Base-by-base conservation (phyloP, 2,888 invertebrate genomes). In the Litoditis marina region DNA sequence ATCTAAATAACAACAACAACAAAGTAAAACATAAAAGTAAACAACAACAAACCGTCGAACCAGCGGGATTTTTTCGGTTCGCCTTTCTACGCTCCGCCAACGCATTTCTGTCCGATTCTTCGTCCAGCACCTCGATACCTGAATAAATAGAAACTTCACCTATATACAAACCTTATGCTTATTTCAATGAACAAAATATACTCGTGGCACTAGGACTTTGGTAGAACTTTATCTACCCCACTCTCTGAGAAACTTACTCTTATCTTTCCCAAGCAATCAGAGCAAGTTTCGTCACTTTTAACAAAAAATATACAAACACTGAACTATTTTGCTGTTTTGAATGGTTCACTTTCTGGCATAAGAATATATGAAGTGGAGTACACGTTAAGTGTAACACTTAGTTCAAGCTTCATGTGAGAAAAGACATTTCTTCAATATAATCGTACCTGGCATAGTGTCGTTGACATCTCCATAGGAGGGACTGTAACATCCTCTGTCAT, bases 401-500 rank as follows among this genome's bases (percentile, higher is more conserved):
- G n/a, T n/a, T n/a, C n/a, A n/a, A n/a, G n/a, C n/a, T n/a, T n/a
- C n/a, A n/a, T n/a, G n/a, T n/a, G n/a, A n/a, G n/a, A n/a, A n/a
- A n/a, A n/a, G n/a, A n/a, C n/a, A n/a, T n/a, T n/a, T 19, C 42
- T 19, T 19, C 16, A 3, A 11, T 19, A 22, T 6, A 27, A 36
- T 19, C 32, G 11, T 31, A 66, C 66, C 76, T 7, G 80, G 80
- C 79, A 78, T 79, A 1, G 78, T 68, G 34, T 77, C 73, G n/a
- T 71, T 66, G 49, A 77, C 74, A 22, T 60, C 59, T 19, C 73
- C 74, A 54, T 75, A 78, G 7, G 68, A 66, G 5, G 82, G 82
- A 55, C 91, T 91, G 85, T 95, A 96, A 36, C 88, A 87, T 1
- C 92, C 94, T n/a, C 87, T 83, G 57, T 88, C 86, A 49, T 94